phyloP scores from a whole-genome alignment of 2,113 vertebrate genomes.

The Formicarius rufipectus region DNA sequence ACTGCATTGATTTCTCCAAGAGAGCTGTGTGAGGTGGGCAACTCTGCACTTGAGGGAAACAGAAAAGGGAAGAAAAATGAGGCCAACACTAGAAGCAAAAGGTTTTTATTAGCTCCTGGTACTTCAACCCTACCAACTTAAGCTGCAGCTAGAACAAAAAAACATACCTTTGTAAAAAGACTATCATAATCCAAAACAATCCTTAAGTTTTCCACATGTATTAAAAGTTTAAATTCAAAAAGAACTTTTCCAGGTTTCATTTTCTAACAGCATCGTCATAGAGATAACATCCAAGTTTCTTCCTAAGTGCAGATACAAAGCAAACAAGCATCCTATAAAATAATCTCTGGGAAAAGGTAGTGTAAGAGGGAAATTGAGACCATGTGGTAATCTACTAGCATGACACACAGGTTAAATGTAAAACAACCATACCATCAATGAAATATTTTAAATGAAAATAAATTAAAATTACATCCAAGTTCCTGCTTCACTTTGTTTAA shows the following conservation, averaged over 20 bases:
- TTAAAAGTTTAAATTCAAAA: slow-evolving; percentile 52
- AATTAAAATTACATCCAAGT: slow-evolving; percentile 72
- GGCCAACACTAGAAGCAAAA: slow-evolving; percentile 15
- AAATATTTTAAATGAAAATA: slow-evolving; percentile 72
- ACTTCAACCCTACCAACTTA: slow-evolving; percentile 30
- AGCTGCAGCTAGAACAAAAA: slow-evolving; percentile 51
- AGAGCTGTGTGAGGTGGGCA: not conserved
- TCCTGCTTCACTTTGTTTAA: slow-evolving; percentile 50
- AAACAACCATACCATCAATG: slow-evolving; percentile 54
- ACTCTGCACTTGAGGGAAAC: not conserved
- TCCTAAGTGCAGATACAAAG: slow-evolving; percentile 67
- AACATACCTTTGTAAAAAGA: not conserved
- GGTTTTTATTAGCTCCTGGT: slow-evolving; percentile 54
- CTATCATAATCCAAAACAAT: slow-evolving; percentile 26
- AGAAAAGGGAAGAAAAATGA: not conserved
- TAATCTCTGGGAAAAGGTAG: slow-evolving; percentile 7
- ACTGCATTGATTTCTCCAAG: not conserved
- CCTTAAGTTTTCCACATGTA: not conserved
- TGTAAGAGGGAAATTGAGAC: slow-evolving; percentile 26
- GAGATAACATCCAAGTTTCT: slow-evolving; percentile 55
- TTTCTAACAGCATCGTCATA: slow-evolving; percentile 66
- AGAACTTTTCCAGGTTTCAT: slow-evolving; percentile 11
- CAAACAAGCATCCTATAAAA: slow-evolving; percentile 53
- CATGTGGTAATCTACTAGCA: slow-evolving; percentile 21
- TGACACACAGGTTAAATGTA: slow-evolving; percentile 56